These are phyloP conservation scores for Morinoia aosen DNA, from an alignment of 2,888 invertebrate species.

Conservation along the genomic window DNA sequence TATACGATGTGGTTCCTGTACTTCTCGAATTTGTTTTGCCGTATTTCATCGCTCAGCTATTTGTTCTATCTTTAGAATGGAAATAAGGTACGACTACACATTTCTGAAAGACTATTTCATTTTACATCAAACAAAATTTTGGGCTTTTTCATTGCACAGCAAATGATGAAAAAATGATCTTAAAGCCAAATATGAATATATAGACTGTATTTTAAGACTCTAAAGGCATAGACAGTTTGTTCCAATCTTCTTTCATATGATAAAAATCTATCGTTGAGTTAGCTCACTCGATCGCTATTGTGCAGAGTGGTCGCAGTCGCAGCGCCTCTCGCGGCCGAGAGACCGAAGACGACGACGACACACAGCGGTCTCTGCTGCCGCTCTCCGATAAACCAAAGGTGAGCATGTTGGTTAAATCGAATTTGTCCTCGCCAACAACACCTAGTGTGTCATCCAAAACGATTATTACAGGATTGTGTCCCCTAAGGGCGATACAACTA, in stretches of 20 bases:
- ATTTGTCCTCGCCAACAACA: not conserved
- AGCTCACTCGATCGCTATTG: not conserved
- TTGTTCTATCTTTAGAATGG: not conserved
- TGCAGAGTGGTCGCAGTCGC: conserved; percentile 68
- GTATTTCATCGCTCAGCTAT: not conserved
- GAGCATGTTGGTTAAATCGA: conserved; percentile 28
- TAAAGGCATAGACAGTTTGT: not conserved
- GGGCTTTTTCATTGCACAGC: not conserved
- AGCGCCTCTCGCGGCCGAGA: conserved; percentile 69
- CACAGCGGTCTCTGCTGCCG: conserved; percentile 57
- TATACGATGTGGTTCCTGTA: not conserved
- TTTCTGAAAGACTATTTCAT: not conserved
- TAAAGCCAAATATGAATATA: not conserved
- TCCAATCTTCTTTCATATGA: not conserved
- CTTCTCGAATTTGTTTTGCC: not conserved
- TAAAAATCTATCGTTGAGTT: not conserved
- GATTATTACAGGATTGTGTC: no score
- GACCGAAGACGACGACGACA: conserved; percentile 69
- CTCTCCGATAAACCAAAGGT: conserved; percentile 69
- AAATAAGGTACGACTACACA: not conserved
- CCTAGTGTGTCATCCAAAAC: not conserved
- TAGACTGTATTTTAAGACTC: not conserved
- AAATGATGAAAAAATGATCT: not conserved
- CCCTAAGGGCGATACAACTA: no score
- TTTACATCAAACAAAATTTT: not conserved